These are phyloP conservation scores for Oxyruncus cristatus DNA, from an alignment of 2,113 vertebrate species.

Conservation along the genomic window DNA sequence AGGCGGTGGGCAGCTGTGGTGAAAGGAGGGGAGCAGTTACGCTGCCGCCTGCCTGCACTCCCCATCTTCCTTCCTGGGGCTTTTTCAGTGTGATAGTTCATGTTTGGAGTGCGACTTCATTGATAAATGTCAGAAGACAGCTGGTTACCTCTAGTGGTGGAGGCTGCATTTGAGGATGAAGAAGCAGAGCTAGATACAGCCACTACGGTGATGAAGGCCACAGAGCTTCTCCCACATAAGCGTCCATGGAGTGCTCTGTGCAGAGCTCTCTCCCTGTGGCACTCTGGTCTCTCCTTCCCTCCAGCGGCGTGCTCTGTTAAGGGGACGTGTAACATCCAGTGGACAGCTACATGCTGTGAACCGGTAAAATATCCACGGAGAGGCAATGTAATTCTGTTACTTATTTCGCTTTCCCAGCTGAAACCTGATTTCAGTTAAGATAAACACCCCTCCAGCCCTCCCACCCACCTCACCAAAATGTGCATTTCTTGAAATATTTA, in stretches of 20 bases:
- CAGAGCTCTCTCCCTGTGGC: not conserved
- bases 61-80: accelerated
- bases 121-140: not conserved
- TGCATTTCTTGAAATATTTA: not conserved
- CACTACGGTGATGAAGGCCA: not conserved
- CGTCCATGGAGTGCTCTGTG: accelerated
- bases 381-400: not conserved
- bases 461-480: accelerated
- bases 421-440: not conserved
- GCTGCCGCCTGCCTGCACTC: accelerated
- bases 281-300: not conserved
- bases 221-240: not conserved
- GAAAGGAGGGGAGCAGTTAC: not conserved
- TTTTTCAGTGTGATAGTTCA: not conserved
- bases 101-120: not conserved
- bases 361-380: not conserved
- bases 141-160: not conserved
- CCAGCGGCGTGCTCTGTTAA: not conserved
- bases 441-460: not conserved
- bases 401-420: not conserved
- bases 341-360: not conserved
- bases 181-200: not conserved
- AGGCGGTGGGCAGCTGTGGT: not conserved
- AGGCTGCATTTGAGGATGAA: not conserved
- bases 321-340: not conserved